Conservation (phyloP, 2,113 vertebrate genomes). For the Coregonus clupeaformis region DNA sequence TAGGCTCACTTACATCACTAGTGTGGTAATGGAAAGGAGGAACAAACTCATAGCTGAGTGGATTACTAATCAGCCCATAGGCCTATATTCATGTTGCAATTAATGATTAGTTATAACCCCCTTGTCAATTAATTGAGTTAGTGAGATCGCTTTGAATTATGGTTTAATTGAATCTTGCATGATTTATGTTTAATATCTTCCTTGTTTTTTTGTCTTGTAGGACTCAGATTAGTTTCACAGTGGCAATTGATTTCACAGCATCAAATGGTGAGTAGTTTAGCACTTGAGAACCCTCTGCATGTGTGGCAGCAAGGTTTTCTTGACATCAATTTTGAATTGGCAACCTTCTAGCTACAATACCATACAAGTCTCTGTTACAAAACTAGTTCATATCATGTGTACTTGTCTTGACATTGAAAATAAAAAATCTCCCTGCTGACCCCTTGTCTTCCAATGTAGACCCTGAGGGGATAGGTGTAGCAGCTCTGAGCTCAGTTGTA, state of each 20-base stretch:
- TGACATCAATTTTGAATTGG: neutral
- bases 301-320: too few relatives aligned
- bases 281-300: neutral
- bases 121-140: conserved; percentile 37
- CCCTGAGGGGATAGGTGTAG: too few relatives aligned
- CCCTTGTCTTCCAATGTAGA: neutral
- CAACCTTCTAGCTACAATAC: neutral
- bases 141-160: conserved; percentile 41
- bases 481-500: neutral
- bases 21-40: neutral
- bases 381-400: neutral
- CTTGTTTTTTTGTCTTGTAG: conserved; percentile 71
- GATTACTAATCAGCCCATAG: conserved; percentile 16
- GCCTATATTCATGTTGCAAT: conserved; percentile 18
- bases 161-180: conserved; percentile 40
- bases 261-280: conserved; percentile 89
- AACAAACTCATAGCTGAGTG: conserved; percentile 3
- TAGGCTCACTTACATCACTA: conserved; percentile 1
- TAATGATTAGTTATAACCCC: conserved; percentile 19
- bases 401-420: too few relatives aligned
- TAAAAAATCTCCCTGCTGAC: too few relatives aligned
- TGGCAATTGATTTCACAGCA: conserved; percentile 98
- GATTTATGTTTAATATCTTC: conserved; percentile 44
- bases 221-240: conserved; percentile 98
- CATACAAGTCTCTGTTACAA: neutral